Evolutionary conservation across 2,797 vertebrate genomes (phyloP), one percentile per base, ranked within the genome.

Genomic region (Macropodus opercularis): DNA sequence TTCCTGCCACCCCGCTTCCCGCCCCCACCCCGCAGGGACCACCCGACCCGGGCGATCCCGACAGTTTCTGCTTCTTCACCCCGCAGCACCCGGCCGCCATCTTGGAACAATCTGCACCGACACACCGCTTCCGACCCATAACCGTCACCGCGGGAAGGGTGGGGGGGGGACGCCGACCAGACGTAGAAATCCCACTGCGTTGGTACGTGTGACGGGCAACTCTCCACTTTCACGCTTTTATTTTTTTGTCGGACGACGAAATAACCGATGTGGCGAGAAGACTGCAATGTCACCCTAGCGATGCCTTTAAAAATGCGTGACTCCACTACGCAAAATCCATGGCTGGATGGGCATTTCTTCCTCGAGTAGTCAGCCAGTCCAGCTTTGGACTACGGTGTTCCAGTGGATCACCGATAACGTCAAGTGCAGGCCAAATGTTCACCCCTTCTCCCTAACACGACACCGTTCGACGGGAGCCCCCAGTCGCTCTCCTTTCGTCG

Each of bases 21-120:
- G 90, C 92, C 89, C 91, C 87, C 89, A 92, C 93, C 88, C 94
- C 92, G 88, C 94, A 94, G 89, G 93, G 93, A 87, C 95, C 94
- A 93, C 95, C 95, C 79, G 96, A 94, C 64, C 96, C 95, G 89
- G 96, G 95, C 89, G 96, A 98, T 90, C 96, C 96, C 94, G 96
- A 98, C 93, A 98, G 95, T 92, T 98, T 98, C 95, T 98, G 96
- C 95, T 98, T 98, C 96, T 98, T 98, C 95, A 98, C 96, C 95
- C 96, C 96, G 93, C 96, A 98, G 95, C 96, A 98, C 92, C 96
- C 96, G 94, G 96, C 96, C 96, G 96, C 96, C 96, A 98, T 98
- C 96, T 98, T 98, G 95, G 94, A 96, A 94, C 94, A 94, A 93
- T 95, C 95, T 93, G 93, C 93, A 95, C 95, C 96, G 93, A 95